Evolutionary conservation across 2,113 vertebrate genomes (phyloP).

Genomic region (Hypanus sabinus): DNA sequence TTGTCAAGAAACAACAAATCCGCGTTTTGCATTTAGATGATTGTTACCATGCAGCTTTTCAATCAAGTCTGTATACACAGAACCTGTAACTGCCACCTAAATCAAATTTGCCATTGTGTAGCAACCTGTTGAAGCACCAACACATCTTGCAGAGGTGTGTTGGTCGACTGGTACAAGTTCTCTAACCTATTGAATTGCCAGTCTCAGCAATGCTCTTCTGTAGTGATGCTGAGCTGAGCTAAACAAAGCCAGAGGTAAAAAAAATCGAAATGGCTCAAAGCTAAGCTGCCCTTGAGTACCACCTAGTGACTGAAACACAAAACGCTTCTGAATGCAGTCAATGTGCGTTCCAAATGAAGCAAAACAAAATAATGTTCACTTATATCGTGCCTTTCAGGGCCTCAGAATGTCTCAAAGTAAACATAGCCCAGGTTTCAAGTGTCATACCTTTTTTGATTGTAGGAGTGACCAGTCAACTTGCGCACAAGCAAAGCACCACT

Average conservation of each 20-base stretch:
- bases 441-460: not conserved
- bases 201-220: not conserved
- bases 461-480: not conserved
- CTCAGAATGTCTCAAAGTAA: not conserved
- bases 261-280: not conserved
- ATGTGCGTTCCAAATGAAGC: not conserved
- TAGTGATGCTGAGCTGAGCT: not conserved
- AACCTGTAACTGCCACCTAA: not conserved
- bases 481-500: not conserved
- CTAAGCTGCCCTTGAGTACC: not conserved
- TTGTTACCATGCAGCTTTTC: not conserved
- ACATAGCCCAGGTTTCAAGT: not conserved
- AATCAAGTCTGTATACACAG: not conserved
- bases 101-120: not conserved
- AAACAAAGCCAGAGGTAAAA: not conserved
- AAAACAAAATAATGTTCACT: not conserved
- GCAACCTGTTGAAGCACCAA: not conserved
- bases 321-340: not conserved
- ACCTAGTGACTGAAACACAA: not conserved
- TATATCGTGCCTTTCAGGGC: not conserved
- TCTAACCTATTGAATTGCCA: not conserved
- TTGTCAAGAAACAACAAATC: not conserved
- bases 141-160: not conserved
- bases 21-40: not conserved
- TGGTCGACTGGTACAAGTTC: not conserved